A percentile compares a stretch with the other conserved stretches of the same genome.
These are phyloP conservation scores for Camponotus floridanus DNA, from an alignment of 1,140 invertebrate species.

Conservation along the genomic window DNA sequence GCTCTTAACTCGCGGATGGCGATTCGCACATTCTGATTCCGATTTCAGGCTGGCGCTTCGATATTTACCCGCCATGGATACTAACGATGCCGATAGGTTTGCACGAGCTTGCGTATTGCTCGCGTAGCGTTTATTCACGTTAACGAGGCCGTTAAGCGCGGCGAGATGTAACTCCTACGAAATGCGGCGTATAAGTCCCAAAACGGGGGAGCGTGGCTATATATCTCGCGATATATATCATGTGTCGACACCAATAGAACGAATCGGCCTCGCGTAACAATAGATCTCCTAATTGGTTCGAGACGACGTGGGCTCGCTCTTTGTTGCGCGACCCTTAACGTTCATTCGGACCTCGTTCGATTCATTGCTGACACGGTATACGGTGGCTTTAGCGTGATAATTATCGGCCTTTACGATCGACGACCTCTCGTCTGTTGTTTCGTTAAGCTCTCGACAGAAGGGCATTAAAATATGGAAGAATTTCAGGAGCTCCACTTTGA, in stretches of 20 bases:
- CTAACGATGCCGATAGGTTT: conserved; percentile 62
- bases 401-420: conserved; percentile 49
- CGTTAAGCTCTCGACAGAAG: background rate
- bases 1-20: conserved; percentile 46
- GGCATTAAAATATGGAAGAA: background rate
- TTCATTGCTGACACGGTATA: conserved; percentile 62
- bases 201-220: conserved; percentile 23
- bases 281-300: conserved; percentile 81
- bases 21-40: conserved; percentile 59
- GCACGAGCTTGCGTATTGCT: conserved; percentile 31
- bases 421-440: background rate
- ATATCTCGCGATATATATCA: conserved; percentile 54
- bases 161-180: conserved; percentile 25
- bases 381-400: conserved; percentile 55
- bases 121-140: conserved; percentile 53
- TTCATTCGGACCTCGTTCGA: conserved; percentile 59
- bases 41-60: conserved; percentile 61
- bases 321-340: conserved; percentile 69
- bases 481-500: background rate
- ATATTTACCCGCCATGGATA: conserved; percentile 52
- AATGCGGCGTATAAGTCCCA: conserved; percentile 32
- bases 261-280: conserved; percentile 71
- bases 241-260: conserved; percentile 74
- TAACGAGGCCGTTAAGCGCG: conserved; percentile 63
- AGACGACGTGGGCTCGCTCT: conserved; percentile 62